These are phyloP conservation scores for Ptilodon capucinus DNA, from an alignment of 2,888 invertebrate genomes.

Conservation along the genomic window DNA sequence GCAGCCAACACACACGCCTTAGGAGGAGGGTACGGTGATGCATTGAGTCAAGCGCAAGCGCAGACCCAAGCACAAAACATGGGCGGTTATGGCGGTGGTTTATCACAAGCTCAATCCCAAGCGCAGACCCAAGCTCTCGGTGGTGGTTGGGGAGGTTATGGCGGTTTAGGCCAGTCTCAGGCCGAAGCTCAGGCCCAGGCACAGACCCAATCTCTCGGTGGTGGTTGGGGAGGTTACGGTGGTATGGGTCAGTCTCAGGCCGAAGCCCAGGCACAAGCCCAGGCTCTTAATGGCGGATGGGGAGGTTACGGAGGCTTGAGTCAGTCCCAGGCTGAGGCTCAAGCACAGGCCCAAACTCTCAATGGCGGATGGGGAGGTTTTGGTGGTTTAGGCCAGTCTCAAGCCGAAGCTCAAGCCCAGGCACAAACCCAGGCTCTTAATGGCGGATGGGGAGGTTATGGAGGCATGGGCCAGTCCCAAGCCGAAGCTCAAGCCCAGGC, in stretches of 20 bases:
- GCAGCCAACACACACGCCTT: neutral
- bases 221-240: neutral
- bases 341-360: neutral
- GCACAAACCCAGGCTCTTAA: neutral
- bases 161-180: conserved; percentile 2
- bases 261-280: conserved; percentile 6
- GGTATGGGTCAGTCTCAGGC: conserved; percentile 6
- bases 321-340: neutral
- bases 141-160: neutral
- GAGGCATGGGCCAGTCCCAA: no score
- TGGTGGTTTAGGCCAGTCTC: conserved; percentile 1
- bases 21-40: conserved; percentile 6
- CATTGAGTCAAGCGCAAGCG: neutral
- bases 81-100: neutral
- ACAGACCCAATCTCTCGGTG: neutral
- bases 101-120: neutral
- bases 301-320: conserved; percentile 6
- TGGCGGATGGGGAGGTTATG: no score
- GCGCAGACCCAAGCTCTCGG: neutral
- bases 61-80: neutral
- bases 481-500: no score
- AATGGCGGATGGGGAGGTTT: neutral
- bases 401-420: conserved; percentile 9
- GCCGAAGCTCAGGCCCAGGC: conserved; percentile 9
- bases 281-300: conserved; percentile 11